A percentile compares a stretch with the other conserved stretches of the same genome.
phyloP scores from a whole-genome alignment of 30 jellyfish, hydroid and myxozoan species.

The Aurelia aurita complex sp. Pacific region DNA sequence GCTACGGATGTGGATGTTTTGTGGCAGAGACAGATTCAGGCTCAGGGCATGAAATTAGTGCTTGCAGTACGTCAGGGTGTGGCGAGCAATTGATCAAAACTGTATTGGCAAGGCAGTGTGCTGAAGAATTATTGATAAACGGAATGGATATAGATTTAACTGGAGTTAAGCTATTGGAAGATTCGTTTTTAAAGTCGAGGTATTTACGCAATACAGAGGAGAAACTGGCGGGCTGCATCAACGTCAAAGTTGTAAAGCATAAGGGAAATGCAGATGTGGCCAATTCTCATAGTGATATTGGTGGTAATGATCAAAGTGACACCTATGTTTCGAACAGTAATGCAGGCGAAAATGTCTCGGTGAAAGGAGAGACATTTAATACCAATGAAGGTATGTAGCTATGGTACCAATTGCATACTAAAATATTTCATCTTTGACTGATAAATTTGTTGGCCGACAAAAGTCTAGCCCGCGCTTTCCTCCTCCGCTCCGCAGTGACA shows the following conservation, averaged over 20 bases:
- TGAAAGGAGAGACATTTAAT: too few relatives aligned
- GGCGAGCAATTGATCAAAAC: slow-evolving; percentile 87
- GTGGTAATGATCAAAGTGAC: too few relatives aligned
- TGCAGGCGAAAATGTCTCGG: too few relatives aligned
- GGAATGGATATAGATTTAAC: neutral
- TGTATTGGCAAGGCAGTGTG: slow-evolving; percentile 60
- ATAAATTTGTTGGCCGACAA: too few relatives aligned
- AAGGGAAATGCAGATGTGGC: too few relatives aligned
- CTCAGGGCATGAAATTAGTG: slow-evolving; percentile 4
- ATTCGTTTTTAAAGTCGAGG: slow-evolving; percentile 40
- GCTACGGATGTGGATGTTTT: slow-evolving; percentile 90
- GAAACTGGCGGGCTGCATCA: slow-evolving; percentile 72
- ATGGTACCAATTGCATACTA: too few relatives aligned
- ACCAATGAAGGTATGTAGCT: too few relatives aligned
- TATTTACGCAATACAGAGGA: slow-evolving; percentile 6
- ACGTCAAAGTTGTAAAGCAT: slow-evolving; percentile 6
- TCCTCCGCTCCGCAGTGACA: too few relatives aligned
- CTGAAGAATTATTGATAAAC: slow-evolving; percentile 8
- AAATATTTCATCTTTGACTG: too few relatives aligned
- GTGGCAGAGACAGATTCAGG: slow-evolving; percentile 9
- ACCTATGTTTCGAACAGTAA: too few relatives aligned
- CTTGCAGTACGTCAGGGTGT: slow-evolving; percentile 80
- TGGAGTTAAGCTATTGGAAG: slow-evolving; percentile 22
- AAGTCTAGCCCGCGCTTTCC: too few relatives aligned
- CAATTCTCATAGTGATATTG: too few relatives aligned